These are phyloP conservation scores for Zaprionus kolodkinae DNA, from an alignment of 1,140 invertebrate genomes.

Conservation along the genomic window DNA sequence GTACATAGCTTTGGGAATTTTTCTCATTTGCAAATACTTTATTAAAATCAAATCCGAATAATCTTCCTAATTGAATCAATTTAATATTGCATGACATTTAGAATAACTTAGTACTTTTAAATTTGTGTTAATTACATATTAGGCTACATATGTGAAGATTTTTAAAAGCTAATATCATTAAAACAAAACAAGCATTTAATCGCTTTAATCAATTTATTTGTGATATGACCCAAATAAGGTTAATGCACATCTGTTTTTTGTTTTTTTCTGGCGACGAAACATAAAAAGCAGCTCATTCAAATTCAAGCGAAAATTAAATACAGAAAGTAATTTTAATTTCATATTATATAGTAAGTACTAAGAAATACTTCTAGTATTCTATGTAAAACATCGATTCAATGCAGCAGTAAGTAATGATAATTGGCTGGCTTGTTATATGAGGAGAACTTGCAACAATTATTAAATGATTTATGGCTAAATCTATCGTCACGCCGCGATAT, in stretches of 20 bases:
- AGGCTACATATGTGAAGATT: background rate
- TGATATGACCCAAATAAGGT: background rate
- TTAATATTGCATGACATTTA: no score
- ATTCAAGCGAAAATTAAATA: no score
- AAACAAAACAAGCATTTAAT: background rate
- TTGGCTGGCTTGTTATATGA: background rate
- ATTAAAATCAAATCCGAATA: no score
- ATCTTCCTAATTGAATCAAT: no score
- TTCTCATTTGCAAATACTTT: no score
- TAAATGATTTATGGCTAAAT: conserved; percentile 12
- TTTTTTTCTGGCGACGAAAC: background rate
- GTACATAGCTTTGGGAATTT: no score
- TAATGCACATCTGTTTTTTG: background rate
- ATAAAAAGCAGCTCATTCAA: background rate
- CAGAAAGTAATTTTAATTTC: no score
- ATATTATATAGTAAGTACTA: no score
- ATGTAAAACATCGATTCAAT: background rate
- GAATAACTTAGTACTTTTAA: no score
- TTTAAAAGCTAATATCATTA: background rate
- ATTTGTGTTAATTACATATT: background rate
- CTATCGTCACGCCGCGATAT: conserved; percentile 8
- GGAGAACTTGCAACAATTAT: conserved; percentile 5
- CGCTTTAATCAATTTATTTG: background rate
- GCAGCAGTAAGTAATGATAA: background rate
- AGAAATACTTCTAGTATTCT: no score